A percentile compares a stretch with the other conserved stretches of the same genome.
Evolutionary conservation across 2,113 vertebrate species (phyloP).

Genomic region (Phylloscopus whistleri): DNA sequence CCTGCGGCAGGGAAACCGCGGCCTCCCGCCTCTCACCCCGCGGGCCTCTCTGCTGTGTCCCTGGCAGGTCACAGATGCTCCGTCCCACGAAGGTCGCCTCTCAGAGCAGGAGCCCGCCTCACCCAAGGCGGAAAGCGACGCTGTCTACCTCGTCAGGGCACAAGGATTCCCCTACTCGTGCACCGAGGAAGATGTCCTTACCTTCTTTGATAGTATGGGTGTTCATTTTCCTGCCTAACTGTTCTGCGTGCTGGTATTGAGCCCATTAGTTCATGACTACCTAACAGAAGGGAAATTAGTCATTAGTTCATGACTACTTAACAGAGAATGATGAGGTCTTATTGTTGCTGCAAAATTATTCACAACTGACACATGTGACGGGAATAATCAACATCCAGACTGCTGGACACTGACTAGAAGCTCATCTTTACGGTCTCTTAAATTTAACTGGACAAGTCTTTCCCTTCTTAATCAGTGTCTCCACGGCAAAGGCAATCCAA

Average conservation of each 20-base stretch:
- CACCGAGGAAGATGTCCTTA: conserved; percentile 82
- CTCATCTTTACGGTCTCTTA: not conserved
- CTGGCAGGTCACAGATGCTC: conserved; percentile 56
- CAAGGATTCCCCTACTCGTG: conserved; percentile 88
- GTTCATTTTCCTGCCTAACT: not conserved
- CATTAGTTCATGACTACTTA: fast-evolving
- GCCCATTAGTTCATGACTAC: fast-evolving
- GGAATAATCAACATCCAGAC: fast-evolving
- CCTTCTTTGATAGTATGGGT: conserved; percentile 88
- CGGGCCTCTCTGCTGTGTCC: not conserved
- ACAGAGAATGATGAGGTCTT: not conserved
- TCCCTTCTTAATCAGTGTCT: fast-evolving
- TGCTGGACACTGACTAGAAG: not conserved
- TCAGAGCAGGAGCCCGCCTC: conserved; percentile 58
- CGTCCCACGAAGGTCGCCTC: conserved; percentile 68
- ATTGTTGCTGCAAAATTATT: not conserved
- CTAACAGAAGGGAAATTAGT: not conserved
- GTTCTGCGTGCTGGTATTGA: not conserved
- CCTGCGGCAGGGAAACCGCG: fast-evolving
- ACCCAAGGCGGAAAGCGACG: conserved; percentile 1
- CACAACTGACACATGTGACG: fast-evolving
- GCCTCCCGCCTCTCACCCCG: fast-evolving
- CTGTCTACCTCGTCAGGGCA: conserved; percentile 83
- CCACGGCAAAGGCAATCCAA: not conserved
- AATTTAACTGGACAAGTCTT: not conserved